Conservation (phyloP, 2,888 invertebrate genomes). For the Pyrrhosoma nymphula region DNA sequence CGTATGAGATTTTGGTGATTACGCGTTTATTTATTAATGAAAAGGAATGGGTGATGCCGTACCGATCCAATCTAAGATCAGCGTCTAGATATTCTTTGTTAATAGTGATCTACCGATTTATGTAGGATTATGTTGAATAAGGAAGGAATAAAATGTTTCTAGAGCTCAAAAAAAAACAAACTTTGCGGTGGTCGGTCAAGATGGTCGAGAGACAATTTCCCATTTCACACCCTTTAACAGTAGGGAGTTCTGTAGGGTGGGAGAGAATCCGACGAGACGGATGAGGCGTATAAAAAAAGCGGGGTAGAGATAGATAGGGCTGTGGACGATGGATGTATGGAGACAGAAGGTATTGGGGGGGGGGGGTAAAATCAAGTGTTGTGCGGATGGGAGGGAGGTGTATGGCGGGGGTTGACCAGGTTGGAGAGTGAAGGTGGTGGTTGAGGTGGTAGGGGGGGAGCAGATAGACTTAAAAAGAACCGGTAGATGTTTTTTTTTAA, state of each 20-base stretch:
- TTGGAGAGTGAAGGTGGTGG: background rate
- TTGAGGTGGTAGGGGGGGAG: too few species aligned
- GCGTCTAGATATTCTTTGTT: too few species aligned
- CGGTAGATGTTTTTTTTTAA: too few species aligned
- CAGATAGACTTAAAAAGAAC: background rate
- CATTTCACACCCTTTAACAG: slow-evolving; percentile 45
- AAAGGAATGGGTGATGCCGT: too few species aligned
- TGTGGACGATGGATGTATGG: background rate
- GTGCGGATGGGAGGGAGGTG: too few species aligned
- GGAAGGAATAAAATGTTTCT: background rate
- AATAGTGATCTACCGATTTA: too few species aligned
- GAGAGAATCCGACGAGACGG: background rate
- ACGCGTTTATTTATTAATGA: too few species aligned
- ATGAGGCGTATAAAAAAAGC: background rate
- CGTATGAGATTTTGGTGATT: too few species aligned
- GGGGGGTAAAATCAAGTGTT: background rate
- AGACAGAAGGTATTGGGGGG: background rate
- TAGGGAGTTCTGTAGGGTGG: background rate
- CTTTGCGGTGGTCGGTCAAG: background rate
- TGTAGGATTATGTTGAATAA: too few species aligned
- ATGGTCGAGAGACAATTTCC: slow-evolving; percentile 29
- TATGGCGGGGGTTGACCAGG: background rate
- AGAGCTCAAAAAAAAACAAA: background rate
- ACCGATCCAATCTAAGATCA: too few species aligned
- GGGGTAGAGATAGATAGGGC: slow-evolving; percentile 8